These are phyloP conservation scores for Unio delphinus DNA, from an alignment of 2,888 invertebrate genomes.

Conservation along the genomic window DNA sequence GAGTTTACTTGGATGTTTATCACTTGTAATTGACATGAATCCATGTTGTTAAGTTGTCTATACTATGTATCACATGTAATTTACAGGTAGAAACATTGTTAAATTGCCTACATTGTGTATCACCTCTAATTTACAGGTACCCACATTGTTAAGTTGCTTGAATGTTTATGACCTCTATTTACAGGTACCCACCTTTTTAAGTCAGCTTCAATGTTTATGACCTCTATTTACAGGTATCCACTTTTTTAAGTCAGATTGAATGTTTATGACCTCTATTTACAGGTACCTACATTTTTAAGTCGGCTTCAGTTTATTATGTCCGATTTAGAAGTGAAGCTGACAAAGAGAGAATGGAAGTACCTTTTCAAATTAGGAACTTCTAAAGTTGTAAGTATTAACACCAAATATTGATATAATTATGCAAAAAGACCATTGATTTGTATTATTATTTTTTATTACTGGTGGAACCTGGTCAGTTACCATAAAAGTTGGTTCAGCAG, in stretches of 20 bases:
- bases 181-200: conserved; percentile 75
- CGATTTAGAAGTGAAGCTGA: conserved; percentile 77
- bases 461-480: no score
- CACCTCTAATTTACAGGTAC: conserved; percentile 12
- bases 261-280: conserved; percentile 8
- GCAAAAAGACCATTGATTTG: not conserved
- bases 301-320: conserved; percentile 78
- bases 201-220: not conserved
- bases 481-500: no score
- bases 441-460: no score
- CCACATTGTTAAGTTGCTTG: conserved; percentile 3
- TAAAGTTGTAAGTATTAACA: conserved; percentile 76
- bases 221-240: conserved; percentile 71
- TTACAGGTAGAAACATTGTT: not conserved
- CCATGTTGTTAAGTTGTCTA: no score
- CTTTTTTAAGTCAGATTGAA: conserved; percentile 72
- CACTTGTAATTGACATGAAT: no score
- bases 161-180: conserved; percentile 4
- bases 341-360: conserved; percentile 71
- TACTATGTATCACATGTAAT: no score
- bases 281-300: conserved; percentile 76
- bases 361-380: conserved; percentile 73
- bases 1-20: no score
- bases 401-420: not conserved
- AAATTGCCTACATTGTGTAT: not conserved